Conservation (phyloP, 2,113 vertebrate genomes). For the Pholis gunnellus region DNA sequence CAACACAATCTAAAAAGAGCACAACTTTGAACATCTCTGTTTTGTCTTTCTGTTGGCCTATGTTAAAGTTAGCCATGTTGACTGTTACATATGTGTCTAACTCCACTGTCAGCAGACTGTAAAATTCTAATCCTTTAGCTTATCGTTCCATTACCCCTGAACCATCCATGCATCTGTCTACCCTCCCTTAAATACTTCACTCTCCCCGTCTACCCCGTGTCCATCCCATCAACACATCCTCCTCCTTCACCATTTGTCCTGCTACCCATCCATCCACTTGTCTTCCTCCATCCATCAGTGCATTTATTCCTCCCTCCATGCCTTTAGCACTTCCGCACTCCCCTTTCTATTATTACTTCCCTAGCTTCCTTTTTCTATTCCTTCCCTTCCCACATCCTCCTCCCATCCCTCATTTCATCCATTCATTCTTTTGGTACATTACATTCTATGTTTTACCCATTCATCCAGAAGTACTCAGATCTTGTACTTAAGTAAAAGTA, state of each 20-base stretch:
- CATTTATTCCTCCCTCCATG: constrained; percentile 55
- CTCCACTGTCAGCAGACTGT: constrained; percentile 44
- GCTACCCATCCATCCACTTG: constrained; percentile 58
- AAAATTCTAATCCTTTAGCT: constrained; percentile 37
- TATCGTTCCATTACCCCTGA: constrained; percentile 57
- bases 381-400: constrained; percentile 36
- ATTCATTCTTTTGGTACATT: constrained; percentile 17
- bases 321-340: constrained; percentile 54
- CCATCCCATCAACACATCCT: constrained; percentile 57
- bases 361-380: constrained; percentile 44
- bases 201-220: constrained; percentile 61
- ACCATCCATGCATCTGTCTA: constrained; percentile 32
- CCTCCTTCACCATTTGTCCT: constrained; percentile 54
- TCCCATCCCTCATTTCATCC: constrained; percentile 50
- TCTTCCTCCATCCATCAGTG: constrained; percentile 65
- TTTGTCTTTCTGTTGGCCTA: not conserved
- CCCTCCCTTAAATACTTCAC: constrained; percentile 51
- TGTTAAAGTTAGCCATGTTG: constrained; percentile 4
- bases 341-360: constrained; percentile 59
- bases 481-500: not conserved
- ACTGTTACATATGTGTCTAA: constrained; percentile 17
- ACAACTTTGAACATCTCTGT: not conserved
- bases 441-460: not conserved
- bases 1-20: not conserved
- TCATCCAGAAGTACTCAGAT: constrained; percentile 10